A percentile compares a stretch with the other conserved stretches of the same genome.
Conservation (phyloP, 1,140 invertebrate genomes). For the Chironomus striatipennis region DNA sequence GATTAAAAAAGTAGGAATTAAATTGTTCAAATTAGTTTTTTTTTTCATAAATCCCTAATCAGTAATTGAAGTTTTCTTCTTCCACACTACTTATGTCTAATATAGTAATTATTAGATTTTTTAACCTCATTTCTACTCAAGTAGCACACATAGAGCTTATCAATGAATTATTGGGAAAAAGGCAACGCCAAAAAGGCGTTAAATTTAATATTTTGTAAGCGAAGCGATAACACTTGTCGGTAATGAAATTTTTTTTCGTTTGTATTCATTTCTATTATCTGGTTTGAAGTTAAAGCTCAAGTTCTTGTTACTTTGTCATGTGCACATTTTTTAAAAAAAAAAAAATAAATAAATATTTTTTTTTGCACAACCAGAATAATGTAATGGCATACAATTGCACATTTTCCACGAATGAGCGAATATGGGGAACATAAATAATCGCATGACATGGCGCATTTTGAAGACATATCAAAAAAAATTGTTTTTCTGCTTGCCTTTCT, state of each 20-base stretch:
- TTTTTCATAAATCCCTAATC: too few relatives aligned
- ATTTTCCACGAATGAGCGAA: slow-evolving; percentile 19
- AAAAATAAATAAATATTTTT: slow-evolving; percentile 12
- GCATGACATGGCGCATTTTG: slow-evolving; percentile 16
- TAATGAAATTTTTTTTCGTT: not conserved
- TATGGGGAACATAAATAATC: slow-evolving; percentile 22
- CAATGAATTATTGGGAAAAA: slow-evolving; percentile 14
- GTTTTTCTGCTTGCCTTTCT: too few relatives aligned
- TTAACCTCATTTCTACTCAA: slow-evolving; percentile 13
- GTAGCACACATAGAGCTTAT: not conserved
- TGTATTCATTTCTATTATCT: not conserved
- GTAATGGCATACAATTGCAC: slow-evolving; percentile 19
- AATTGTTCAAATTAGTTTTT: too few relatives aligned
- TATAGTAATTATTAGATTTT: too few relatives aligned
- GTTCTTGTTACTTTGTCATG: slow-evolving; percentile 1
- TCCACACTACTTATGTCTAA: not conserved
- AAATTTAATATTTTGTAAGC: slow-evolving; percentile 3
- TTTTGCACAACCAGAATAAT: not conserved
- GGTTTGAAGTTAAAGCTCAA: slow-evolving; percentile 10
- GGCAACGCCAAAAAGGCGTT: not conserved
- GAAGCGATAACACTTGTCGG: not conserved
- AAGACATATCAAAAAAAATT: slow-evolving; percentile 1
- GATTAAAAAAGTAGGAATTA: too few relatives aligned
- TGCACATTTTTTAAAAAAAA: not conserved
- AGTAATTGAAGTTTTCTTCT: not conserved